phyloP scores from a whole-genome alignment of 2,888 invertebrate species.

The Strigamia transsilvanica region DNA sequence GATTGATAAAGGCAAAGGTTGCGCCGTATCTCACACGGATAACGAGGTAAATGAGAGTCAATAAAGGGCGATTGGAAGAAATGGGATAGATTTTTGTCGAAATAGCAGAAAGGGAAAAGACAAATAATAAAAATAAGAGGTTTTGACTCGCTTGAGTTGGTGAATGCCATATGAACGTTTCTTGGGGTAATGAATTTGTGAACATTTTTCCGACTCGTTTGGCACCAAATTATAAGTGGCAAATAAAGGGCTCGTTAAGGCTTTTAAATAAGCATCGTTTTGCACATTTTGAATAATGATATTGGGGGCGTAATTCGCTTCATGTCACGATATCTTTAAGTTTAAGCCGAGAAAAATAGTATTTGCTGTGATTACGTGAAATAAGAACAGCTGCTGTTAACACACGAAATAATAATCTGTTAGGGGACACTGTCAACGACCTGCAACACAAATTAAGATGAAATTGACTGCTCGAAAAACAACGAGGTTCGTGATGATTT shows the following conservation, averaged over 20 bases:
- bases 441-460: not conserved
- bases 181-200: slow-evolving; percentile 27
- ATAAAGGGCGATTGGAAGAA: not conserved
- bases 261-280: slow-evolving; percentile 24
- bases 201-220: slow-evolving; percentile 24
- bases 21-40: slow-evolving; percentile 9
- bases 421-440: not conserved
- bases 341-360: not conserved
- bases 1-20: slow-evolving; percentile 43
- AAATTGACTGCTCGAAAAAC: slow-evolving; percentile 4
- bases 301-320: not conserved
- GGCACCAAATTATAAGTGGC: slow-evolving; percentile 9
- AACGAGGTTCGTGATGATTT: too few species aligned
- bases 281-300: slow-evolving; percentile 40
- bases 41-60: slow-evolving; percentile 31
- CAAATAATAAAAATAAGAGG: not conserved
- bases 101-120: not conserved
- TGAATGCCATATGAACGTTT: not conserved
- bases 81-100: not conserved
- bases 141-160: not conserved
- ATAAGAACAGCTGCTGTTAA: slow-evolving; percentile 23
- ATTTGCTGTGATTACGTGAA: not conserved
- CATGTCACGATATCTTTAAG: not conserved
- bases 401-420: not conserved
- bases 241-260: slow-evolving; percentile 39